Evolutionary conservation across 1,140 invertebrate genomes (phyloP).

Genomic region (Procambarus clarkii): DNA sequence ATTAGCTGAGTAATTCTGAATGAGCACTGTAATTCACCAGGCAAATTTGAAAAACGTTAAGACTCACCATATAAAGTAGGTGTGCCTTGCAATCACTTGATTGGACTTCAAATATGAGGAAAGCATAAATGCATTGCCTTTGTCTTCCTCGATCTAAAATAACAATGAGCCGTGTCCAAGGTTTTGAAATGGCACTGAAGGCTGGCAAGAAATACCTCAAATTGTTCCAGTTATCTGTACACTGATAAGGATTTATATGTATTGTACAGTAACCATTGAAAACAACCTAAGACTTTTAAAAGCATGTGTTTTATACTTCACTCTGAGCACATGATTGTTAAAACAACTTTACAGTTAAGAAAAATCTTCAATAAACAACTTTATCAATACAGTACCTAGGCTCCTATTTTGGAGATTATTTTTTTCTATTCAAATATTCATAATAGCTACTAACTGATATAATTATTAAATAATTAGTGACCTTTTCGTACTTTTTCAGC

Average conservation of each 20-base stretch:
- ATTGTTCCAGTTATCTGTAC: neutral
- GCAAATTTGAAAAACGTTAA: conserved; percentile 37
- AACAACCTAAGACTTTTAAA: neutral
- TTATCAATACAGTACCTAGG: neutral
- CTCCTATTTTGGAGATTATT: neutral
- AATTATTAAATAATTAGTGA: neutral
- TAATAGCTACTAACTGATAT: neutral
- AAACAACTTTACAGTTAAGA: neutral
- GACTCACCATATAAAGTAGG: conserved; percentile 9
- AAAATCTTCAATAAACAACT: neutral
- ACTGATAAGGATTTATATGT: conserved; percentile 6
- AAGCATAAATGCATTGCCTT: conserved; percentile 17
- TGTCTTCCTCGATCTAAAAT: conserved; percentile 46
- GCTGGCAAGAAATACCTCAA: conserved; percentile 40
- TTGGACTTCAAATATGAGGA: conserved; percentile 38
- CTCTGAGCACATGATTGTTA: neutral
- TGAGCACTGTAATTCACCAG: conserved; percentile 67
- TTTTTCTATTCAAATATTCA: neutral
- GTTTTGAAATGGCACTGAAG: conserved; percentile 63
- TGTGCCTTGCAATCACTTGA: conserved; percentile 27
- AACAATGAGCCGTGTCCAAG: conserved; percentile 61
- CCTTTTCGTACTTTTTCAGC: neutral
- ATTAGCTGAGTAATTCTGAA: conserved; percentile 68
- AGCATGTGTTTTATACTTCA: neutral
- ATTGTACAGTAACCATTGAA: neutral